Evolutionary conservation across 2,888 invertebrate species (phyloP).

Genomic region (Uloborus plumipes): DNA sequence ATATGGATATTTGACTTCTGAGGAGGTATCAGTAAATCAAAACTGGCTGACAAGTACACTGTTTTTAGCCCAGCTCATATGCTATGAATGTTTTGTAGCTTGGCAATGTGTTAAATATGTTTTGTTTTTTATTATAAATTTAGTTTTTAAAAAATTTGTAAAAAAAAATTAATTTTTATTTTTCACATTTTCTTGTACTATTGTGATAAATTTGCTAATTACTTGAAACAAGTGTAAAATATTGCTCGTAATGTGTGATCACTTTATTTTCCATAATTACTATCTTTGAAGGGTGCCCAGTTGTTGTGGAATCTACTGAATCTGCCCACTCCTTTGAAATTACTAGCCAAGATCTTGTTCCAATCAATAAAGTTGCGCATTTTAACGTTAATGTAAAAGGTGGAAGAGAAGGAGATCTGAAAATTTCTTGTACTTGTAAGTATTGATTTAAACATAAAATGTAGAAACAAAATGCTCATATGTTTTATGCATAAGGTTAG

Average conservation of each 20-base stretch:
- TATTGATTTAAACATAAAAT: background rate
- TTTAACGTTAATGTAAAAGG: conserved; percentile 85
- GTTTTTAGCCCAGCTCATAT: too few relatives aligned
- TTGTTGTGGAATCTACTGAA: conserved; percentile 86
- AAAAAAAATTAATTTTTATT: background rate
- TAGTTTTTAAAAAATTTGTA: background rate
- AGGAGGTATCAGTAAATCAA: too few relatives aligned
- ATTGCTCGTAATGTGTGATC: too few relatives aligned
- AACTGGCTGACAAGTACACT: too few relatives aligned
- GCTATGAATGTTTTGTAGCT: too few relatives aligned
- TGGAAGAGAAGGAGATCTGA: conserved; percentile 82
- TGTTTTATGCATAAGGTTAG: too few relatives aligned
- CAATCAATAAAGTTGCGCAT: conserved; percentile 84
- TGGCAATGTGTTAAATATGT: too few relatives aligned
- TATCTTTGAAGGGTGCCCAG: conserved; percentile 78
- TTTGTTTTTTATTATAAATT: too few relatives aligned
- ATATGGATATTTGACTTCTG: too few relatives aligned
- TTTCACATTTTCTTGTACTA: background rate
- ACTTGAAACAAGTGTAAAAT: background rate
- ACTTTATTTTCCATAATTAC: background rate
- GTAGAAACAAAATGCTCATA: too few relatives aligned
- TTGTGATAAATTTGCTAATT: background rate
- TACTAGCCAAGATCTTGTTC: conserved; percentile 84
- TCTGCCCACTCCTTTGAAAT: conserved; percentile 83
- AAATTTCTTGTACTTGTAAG: conserved; percentile 83